These are phyloP conservation scores for Ibycter americanus DNA, from an alignment of 2,797 vertebrate species.

Conservation along the genomic window DNA sequence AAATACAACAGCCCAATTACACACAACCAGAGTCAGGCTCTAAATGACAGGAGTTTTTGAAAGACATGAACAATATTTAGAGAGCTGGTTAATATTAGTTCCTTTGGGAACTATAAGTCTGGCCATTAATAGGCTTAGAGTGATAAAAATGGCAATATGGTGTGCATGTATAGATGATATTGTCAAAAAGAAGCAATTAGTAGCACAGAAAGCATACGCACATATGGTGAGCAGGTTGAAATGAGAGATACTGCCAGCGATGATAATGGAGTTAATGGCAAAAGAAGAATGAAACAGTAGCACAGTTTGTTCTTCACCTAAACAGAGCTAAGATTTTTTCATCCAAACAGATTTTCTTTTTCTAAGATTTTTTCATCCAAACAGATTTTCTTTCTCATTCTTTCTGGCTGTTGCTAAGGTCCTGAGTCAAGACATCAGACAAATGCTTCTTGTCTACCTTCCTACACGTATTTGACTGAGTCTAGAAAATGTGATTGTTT, in stretches of 20 bases:
- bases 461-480: background rate
- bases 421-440: background rate
- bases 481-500: slow-evolving; percentile 20
- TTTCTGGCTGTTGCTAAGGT: background rate
- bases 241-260: slow-evolving; percentile 62
- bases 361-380: background rate
- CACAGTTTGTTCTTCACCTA: slow-evolving; percentile 43
- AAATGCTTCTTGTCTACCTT: slow-evolving; percentile 20
- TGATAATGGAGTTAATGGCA: slow-evolving; percentile 60
- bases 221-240: slow-evolving; percentile 80
- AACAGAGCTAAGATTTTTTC: slow-evolving; percentile 7
- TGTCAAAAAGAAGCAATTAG: slow-evolving; percentile 82
- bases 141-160: slow-evolving; percentile 80
- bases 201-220: slow-evolving; percentile 68
- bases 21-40: slow-evolving; percentile 72
- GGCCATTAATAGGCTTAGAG: slow-evolving; percentile 81
- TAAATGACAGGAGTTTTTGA: slow-evolving; percentile 76
- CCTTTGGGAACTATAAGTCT: slow-evolving; percentile 78
- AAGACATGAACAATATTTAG: slow-evolving; percentile 80
- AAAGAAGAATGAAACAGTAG: slow-evolving; percentile 39
- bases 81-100: slow-evolving; percentile 83
- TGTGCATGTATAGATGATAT: slow-evolving; percentile 74
- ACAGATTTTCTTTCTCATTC: background rate
- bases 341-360: background rate
- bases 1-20: slow-evolving; percentile 80